Base-by-base conservation (phyloP, 2,888 invertebrate species). In the Incurvaria masculella region DNA sequence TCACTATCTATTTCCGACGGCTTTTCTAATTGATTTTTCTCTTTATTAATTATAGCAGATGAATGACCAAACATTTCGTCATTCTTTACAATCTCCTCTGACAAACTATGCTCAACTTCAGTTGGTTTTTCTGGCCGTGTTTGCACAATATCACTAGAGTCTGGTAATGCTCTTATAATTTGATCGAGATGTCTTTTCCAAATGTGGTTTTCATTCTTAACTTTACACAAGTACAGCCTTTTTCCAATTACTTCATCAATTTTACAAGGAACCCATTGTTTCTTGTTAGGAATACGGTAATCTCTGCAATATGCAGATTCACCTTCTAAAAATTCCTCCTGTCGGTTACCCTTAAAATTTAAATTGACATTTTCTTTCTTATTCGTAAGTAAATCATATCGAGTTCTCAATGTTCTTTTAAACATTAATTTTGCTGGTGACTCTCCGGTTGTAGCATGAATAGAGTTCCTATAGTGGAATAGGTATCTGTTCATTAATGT, bases 231-330 rank as follows among this genome's bases (percentile, higher is more conserved):
- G 26, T 44, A 48, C 14, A 23, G 44, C 23, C 40, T 20, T 5
- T 48, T 4, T 21, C 46, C 46, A 21, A 46, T 26, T 2, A 46
- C 46, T 16, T 42, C 46, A 21, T 46, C 46, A 6, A 46, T 46
- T 14, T 21, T 41, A 46, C 17, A 21, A 18, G 41, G 41, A 6
- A 42, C 27, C 41, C 41, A 46, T 4, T 23, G 11, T 20, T 46
- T 46, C 27, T 46, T 46, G 42, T 46, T 46, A 23, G 46, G 46
- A 21, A 42, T 41, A 20, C 46, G 41, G 42, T 46, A 46, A 42
- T 46, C 46, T 14, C 23, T 41, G 3, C 33, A 33, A n/a, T 33
- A 33, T 14, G 14, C 33, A n/a, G 33, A 33, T 14, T 33, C 33
- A 14, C 33, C 33, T 33, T 33, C 33, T 3, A n/a, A 4, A 33